Percentiles rank a stretch among this genome's conserved stretches.
Conservation (phyloP, 1,140 invertebrate species). For the Pachypeltis micranthus region DNA sequence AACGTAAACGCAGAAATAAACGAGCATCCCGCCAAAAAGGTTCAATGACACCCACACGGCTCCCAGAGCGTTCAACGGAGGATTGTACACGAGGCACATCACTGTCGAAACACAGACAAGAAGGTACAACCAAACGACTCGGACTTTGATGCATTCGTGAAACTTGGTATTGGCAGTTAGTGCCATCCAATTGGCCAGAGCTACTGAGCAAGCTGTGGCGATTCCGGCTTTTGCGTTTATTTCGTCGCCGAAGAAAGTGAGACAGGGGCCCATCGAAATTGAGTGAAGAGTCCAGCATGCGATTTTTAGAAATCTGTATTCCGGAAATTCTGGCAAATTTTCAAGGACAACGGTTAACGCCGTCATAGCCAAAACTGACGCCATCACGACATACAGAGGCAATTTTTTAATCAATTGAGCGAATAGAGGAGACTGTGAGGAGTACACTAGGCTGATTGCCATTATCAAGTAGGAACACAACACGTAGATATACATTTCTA, state of each 20-base stretch:
- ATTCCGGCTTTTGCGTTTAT: background rate
- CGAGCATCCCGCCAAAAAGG: background rate
- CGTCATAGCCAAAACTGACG: background rate
- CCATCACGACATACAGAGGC: background rate
- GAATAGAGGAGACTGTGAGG: background rate
- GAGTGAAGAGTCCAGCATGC: background rate
- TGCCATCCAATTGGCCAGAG: background rate
- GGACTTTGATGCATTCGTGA: background rate
- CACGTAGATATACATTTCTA: background rate
- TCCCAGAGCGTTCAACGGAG: background rate
- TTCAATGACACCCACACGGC: background rate
- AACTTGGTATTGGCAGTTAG: background rate
- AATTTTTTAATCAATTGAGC: background rate
- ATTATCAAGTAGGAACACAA: background rate
- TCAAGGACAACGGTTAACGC: background rate
- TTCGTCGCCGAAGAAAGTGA: background rate
- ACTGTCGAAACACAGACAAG: background rate
- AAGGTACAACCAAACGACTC: background rate
- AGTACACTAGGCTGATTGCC: background rate
- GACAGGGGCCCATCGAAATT: background rate
- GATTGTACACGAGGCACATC: background rate
- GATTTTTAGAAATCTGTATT: background rate
- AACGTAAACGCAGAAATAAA: background rate
- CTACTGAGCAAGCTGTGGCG: background rate
- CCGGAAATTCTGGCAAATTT: background rate